Conservation (phyloP, 1,140 invertebrate genomes). For the Pseudobourletiella spinata region DNA sequence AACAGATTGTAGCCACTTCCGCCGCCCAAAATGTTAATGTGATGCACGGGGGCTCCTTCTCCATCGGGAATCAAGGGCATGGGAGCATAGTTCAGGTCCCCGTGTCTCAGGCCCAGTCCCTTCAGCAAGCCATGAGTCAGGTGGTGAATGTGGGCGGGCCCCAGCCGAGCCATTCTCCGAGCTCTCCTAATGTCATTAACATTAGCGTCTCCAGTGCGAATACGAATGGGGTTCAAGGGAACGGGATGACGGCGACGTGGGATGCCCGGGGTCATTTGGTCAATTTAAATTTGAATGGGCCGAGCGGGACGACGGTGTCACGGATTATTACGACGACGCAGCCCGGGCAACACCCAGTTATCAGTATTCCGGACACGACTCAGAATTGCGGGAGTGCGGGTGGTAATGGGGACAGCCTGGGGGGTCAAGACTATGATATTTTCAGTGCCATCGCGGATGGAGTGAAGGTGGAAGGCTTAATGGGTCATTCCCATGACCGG, state of each 20-base stretch:
- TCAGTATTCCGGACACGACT: conserved; percentile 31
- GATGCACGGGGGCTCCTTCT: neutral
- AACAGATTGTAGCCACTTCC: neutral
- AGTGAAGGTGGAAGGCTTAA: neutral
- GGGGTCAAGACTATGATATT: conserved; percentile 20
- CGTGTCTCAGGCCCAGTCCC: conserved; percentile 17
- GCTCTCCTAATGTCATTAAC: neutral
- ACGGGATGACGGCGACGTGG: no score
- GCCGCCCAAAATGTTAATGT: conserved; percentile 2
- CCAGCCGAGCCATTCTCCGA: neutral
- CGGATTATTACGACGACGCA: conserved; percentile 30
- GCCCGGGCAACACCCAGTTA: conserved; percentile 34
- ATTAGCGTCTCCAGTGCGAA: neutral
- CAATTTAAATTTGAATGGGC: conserved; percentile 28
- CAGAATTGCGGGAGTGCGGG: conserved; percentile 15
- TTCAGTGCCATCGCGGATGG: conserved; percentile 17
- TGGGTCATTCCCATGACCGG: neutral
- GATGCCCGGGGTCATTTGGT: conserved; percentile 19
- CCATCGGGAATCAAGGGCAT: conserved; percentile 12
- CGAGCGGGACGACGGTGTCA: conserved; percentile 9
- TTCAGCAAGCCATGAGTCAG: conserved; percentile 19
- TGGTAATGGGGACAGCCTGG: neutral
- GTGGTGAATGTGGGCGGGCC: conserved; percentile 11
- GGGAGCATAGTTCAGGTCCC: conserved; percentile 21
- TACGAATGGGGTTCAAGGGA: no score